phyloP scores from a whole-genome alignment of 2,113 vertebrate genomes.

The Herpailurus yagouaroundi region DNA sequence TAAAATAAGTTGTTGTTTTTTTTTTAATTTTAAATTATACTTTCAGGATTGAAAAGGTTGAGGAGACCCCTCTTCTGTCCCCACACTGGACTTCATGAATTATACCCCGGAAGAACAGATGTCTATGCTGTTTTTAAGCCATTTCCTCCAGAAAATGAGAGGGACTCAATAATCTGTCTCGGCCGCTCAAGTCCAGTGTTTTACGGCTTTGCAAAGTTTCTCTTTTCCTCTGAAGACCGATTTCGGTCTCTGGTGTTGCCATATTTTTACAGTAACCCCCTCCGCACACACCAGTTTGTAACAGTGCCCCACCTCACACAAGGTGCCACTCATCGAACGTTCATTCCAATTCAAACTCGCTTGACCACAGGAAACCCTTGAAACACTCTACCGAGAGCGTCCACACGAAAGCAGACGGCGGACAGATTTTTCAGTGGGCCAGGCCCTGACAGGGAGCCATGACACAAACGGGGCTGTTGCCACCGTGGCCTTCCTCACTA shows the following conservation, averaged over 20 bases:
- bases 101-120: background rate
- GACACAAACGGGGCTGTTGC: background rate
- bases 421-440: background rate
- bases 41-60: conserved; percentile 2
- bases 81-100: background rate
- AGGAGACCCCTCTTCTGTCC: conserved; percentile 37
- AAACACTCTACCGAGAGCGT: conserved; percentile 21
- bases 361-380: conserved; percentile 31
- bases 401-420: background rate
- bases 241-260: background rate
- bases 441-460: background rate
- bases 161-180: background rate
- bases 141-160: conserved; percentile 33
- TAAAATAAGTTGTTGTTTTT: background rate
- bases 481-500: background rate
- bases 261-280: background rate
- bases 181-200: background rate
- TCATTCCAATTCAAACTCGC: background rate
- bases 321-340: background rate
- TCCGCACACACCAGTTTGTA: background rate
- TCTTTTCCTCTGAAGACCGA: background rate
- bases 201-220: background rate
- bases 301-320: background rate
- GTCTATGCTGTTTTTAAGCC: background rate
- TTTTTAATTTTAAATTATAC: background rate